Conservation (phyloP, 1,140 invertebrate genomes). For the Cyclina sinensis region DNA sequence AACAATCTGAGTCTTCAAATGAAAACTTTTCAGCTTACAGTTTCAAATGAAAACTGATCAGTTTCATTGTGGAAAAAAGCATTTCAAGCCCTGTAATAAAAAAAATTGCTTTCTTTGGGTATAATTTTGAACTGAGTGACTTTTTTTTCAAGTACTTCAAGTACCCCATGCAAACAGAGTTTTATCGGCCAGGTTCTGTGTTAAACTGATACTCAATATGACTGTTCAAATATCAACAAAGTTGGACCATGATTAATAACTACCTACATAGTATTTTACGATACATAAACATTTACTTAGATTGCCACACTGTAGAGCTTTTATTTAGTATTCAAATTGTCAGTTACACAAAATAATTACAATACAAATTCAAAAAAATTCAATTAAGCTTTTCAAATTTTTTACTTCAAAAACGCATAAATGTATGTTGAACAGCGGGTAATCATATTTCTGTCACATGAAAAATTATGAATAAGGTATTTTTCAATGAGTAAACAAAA, state of each 20-base stretch:
- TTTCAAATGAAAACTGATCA: too few relatives aligned
- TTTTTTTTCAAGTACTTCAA: too few relatives aligned
- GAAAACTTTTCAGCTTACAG: too few relatives aligned
- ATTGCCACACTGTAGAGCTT: background rate
- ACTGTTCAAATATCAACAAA: background rate
- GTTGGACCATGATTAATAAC: background rate
- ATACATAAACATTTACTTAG: slow-evolving; percentile 40
- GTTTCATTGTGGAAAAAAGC: background rate
- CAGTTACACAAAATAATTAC: slow-evolving; percentile 1
- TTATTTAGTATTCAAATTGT: background rate
- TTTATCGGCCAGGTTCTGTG: background rate
- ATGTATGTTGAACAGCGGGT: too few relatives aligned
- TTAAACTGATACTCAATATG: slow-evolving; percentile 7
- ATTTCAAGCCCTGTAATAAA: background rate
- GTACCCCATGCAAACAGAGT: slow-evolving; percentile 1
- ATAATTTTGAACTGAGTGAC: slow-evolving; percentile 12
- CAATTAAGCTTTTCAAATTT: too few relatives aligned
- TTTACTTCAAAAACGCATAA: too few relatives aligned
- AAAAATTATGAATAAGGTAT: too few relatives aligned
- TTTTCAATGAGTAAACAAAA: too few relatives aligned
- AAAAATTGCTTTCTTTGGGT: too few relatives aligned
- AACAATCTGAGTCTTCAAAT: too few relatives aligned
- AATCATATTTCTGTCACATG: too few relatives aligned
- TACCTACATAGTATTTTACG: background rate
- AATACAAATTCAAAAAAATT: too few relatives aligned